Percentiles rank a stretch among this genome's conserved stretches.
Evolutionary conservation across 2,888 invertebrate species (phyloP).

Genomic region (Drosophila leonis): DNA sequence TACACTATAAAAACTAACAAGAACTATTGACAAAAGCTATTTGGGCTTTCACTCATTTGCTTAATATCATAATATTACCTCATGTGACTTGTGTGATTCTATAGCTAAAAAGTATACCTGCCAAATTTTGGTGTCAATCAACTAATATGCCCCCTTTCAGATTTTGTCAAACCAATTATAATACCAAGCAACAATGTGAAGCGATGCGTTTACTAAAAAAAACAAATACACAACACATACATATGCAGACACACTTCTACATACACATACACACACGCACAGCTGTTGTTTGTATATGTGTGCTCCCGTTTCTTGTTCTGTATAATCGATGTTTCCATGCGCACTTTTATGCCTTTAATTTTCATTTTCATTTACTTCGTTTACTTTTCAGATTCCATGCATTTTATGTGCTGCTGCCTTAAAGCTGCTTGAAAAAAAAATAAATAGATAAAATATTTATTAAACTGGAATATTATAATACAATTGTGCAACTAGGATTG

Average conservation of each 20-base stretch:
- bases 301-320: slow-evolving; percentile 45
- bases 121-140: background rate
- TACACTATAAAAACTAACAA: too few relatives aligned
- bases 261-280: background rate
- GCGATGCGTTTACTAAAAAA: slow-evolving; percentile 36
- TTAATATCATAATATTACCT: too few relatives aligned
- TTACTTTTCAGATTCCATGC: background rate
- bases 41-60: too few relatives aligned
- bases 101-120: background rate
- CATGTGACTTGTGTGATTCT: background rate
- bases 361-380: background rate
- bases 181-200: slow-evolving; percentile 12
- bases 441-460: background rate
- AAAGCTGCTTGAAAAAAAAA: background rate
- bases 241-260: slow-evolving; percentile 9
- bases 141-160: background rate
- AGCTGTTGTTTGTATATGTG: slow-evolving; percentile 23
- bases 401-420: background rate
- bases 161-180: slow-evolving; percentile 5
- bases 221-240: slow-evolving; percentile 11
- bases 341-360: slow-evolving; percentile 34
- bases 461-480: slow-evolving; percentile 16
- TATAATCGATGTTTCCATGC: slow-evolving; percentile 65
- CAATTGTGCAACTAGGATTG: background rate
- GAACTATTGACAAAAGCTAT: too few relatives aligned